Evolutionary conservation across 2,888 invertebrate species (phyloP).

Genomic region (Yponomeuta malinellus): DNA sequence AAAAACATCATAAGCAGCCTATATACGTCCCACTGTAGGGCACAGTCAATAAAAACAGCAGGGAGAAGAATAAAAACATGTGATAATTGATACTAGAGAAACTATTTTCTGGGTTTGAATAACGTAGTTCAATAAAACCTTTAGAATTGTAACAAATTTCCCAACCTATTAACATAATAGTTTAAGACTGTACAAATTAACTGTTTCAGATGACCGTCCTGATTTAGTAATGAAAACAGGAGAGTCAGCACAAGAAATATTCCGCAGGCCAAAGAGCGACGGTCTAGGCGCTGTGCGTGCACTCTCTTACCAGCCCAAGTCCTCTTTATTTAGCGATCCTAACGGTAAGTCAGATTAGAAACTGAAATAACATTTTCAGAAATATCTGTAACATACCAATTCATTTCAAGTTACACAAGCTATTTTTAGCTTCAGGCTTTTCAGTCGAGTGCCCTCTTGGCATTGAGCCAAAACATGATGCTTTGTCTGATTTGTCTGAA

Average conservation of each 20-base stretch:
- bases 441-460: background rate
- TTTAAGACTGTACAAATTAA: background rate
- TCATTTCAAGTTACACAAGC: background rate
- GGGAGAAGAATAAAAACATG: too few relatives aligned
- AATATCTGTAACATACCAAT: background rate
- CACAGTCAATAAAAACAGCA: too few relatives aligned
- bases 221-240: conserved; percentile 34
- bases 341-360: conserved; percentile 7
- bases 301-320: conserved; percentile 46
- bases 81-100: too few relatives aligned
- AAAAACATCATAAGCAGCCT: too few relatives aligned
- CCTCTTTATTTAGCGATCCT: conserved; percentile 20
- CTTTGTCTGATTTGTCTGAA: background rate
- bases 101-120: too few relatives aligned
- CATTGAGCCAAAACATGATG: background rate
- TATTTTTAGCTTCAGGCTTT: too few relatives aligned
- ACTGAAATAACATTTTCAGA: background rate
- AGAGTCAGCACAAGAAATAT: conserved; percentile 34
- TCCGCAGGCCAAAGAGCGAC: conserved; percentile 37
- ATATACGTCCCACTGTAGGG: too few relatives aligned
- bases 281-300: conserved; percentile 37
- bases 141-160: too few relatives aligned
- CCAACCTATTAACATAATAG: too few relatives aligned
- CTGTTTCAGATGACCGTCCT: conserved; percentile 45
- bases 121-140: too few relatives aligned